These are phyloP conservation scores for Steinernema hermaphroditum DNA, from an alignment of 2,888 invertebrate species.

Conservation along the genomic window DNA sequence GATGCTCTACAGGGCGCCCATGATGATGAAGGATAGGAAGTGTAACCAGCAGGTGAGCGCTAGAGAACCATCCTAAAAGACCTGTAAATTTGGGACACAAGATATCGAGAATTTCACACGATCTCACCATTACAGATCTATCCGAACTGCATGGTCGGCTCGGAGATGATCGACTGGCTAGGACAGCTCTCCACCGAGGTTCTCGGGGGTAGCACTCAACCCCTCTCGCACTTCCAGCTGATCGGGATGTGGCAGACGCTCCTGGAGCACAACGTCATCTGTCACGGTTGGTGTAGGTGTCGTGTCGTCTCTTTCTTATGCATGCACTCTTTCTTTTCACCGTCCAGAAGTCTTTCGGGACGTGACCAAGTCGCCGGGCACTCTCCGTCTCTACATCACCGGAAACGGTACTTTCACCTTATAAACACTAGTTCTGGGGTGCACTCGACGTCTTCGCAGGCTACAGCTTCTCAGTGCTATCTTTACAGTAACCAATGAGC, in stretches of 20 bases:
- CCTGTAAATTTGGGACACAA: too few relatives aligned
- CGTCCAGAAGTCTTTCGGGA: constrained; percentile 24
- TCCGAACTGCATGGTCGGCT: constrained; percentile 76
- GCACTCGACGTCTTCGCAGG: too few relatives aligned
- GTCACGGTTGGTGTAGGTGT: constrained; percentile 73
- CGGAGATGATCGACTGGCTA: constrained; percentile 81
- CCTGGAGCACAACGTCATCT: constrained; percentile 79
- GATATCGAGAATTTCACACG: too few relatives aligned
- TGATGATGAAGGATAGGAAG: constrained; percentile 51
- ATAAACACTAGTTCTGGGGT: too few relatives aligned
- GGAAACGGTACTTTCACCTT: constrained; percentile 22
- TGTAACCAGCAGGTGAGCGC: constrained; percentile 1
- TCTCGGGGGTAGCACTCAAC: constrained; percentile 70
- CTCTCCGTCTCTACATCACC: constrained; percentile 28
- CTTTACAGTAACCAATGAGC: constrained; percentile 76
- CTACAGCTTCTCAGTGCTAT: too few relatives aligned
- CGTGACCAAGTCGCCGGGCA: constrained; percentile 14
- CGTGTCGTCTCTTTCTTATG: constrained; percentile 19
- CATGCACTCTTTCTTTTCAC: constrained; percentile 17
- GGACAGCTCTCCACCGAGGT: constrained; percentile 72
- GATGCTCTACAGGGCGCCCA: constrained; percentile 49
- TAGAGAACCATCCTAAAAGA: not conserved
- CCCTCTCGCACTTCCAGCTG: constrained; percentile 37
- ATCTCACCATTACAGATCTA: constrained; percentile 40
- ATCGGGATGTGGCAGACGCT: constrained; percentile 82